Base-by-base conservation (phyloP, 2,888 invertebrate species). In the Cremastinae sp. region DNA sequence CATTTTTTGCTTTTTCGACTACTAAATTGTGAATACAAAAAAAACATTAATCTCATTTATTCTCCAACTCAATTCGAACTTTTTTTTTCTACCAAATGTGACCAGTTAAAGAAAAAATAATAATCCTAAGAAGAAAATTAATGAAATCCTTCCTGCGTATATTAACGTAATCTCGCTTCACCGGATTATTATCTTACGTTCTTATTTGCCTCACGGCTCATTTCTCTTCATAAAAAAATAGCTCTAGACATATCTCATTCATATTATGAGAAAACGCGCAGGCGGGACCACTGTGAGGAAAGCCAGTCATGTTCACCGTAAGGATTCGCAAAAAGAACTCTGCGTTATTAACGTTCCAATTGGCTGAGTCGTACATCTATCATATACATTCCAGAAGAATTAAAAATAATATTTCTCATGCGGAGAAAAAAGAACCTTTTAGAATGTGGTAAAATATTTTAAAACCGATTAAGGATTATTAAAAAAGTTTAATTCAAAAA, bases 1-100 rank as follows among this genome's bases (percentile, higher is more conserved):
- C 82, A 80, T 77, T 39, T 47, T 47, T 22, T n/a, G n/a, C n/a
- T n/a, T 35, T 16, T 61, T 79, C 81, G 28, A 28, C 56, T 65
- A 39, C 12, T 79, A 80, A 83, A 82, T 28, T 28, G 28, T 5
- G 5, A 28, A 5, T 5, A 3, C 28, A 28, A 28, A 28, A 28
- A 28, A 28, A 28, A 5, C 28, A 28, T 28, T 5, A 28, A 28
- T 28, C 28, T 28, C 28, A 28, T 28, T 28, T 28, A 3, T 5
- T 28, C 2, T 28, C 28, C 5, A 28, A 28, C 5, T 5, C 2
- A 28, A 28, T 28, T 8, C 20, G 2, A 7, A 20, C 18, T 20
- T 20, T 43, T 12, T 39, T 9, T 41, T 3, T 56, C 18, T 16
- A 5, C 28, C 28, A 28, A 28, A 28, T 39, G 14, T 39, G 14